Evolutionary conservation across 37 sponge, comb jelly and placozoan genomes (phyloP).

Genomic region (Halisarca cf. caerulea): DNA sequence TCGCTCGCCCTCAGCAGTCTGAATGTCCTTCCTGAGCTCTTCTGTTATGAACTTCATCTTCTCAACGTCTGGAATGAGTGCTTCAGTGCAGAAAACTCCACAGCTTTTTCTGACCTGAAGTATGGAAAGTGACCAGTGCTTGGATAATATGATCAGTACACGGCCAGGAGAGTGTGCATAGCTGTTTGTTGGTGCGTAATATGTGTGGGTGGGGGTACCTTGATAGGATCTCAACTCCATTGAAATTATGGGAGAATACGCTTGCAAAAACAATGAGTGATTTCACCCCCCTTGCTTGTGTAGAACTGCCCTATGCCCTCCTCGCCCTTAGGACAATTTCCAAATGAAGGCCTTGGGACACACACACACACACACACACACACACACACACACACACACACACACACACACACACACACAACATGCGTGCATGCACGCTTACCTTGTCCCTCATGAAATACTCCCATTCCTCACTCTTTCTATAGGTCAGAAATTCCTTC

Average conservation of each 20-base stretch:
- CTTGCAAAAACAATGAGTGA: no score
- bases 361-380: slow-evolving; percentile 38
- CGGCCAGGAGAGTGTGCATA: no score
- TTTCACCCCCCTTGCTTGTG: no score
- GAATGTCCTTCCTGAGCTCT: no score
- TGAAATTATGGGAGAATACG: no score
- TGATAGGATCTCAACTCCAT: no score
- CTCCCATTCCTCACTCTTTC: slow-evolving; percentile 55
- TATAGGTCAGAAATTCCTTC: slow-evolving; percentile 48
- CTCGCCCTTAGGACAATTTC: not conserved
- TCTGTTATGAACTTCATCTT: no score
- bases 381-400: slow-evolving; percentile 38
- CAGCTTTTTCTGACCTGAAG: not conserved
- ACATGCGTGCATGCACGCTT: slow-evolving; percentile 43
- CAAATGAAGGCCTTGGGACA: not conserved
- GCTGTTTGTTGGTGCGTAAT: no score
- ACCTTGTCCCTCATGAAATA: slow-evolving; percentile 53
- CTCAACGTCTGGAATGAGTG: not conserved
- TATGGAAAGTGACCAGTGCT: no score
- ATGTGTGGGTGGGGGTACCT: no score
- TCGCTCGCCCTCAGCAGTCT: no score
- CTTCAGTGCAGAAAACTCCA: not conserved
- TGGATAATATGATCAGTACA: no score
- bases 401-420: slow-evolving; percentile 38
- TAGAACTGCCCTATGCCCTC: not conserved